phyloP scores from a whole-genome alignment of 2,113 vertebrate species.

The Pithys albifrons region DNA sequence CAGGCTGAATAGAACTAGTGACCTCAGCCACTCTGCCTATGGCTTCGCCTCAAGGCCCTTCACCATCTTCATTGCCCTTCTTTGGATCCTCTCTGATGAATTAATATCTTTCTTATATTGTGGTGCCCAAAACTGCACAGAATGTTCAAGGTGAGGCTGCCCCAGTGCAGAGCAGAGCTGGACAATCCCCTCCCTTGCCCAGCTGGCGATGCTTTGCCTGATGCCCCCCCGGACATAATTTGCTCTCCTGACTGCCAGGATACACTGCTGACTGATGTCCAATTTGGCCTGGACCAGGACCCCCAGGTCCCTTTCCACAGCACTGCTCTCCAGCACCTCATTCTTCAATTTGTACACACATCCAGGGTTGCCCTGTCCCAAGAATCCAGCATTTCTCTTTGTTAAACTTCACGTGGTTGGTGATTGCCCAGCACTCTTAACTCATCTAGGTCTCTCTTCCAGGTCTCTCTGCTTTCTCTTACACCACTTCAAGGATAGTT shows the following conservation, averaged over 20 bases:
- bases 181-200: not conserved
- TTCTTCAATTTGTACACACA: not conserved
- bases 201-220: not conserved
- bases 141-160: not conserved
- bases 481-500: fast-evolving
- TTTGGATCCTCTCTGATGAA: not conserved
- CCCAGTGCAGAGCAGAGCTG: not conserved
- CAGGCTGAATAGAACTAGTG: not conserved
- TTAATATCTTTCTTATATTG: not conserved
- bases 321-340: not conserved
- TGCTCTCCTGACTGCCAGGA: not conserved
- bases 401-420: not conserved
- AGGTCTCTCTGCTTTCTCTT: not conserved
- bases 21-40: not conserved
- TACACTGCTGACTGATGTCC: not conserved
- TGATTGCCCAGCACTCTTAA: not conserved
- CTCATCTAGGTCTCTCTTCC: not conserved
- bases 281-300: not conserved
- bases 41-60: not conserved
- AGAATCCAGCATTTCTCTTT: not conserved
- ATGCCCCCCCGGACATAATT: not conserved
- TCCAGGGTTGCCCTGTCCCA: not conserved
- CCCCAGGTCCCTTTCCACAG: not conserved
- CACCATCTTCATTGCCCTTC: not conserved
- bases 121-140: not conserved